Evolutionary conservation across 2,888 invertebrate genomes (phyloP).

Genomic region (Hedya salicella): DNA sequence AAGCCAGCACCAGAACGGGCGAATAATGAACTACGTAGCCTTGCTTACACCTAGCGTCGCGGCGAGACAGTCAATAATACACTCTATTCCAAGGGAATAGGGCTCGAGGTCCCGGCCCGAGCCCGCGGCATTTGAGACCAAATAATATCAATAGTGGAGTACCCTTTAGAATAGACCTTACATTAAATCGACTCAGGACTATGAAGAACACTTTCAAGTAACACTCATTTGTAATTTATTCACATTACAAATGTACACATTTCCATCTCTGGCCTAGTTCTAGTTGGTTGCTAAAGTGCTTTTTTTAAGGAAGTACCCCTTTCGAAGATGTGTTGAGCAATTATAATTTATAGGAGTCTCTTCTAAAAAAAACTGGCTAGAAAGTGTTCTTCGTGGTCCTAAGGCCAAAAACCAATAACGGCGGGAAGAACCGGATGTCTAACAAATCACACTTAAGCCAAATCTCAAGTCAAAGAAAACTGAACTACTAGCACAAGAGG

Average conservation of each 20-base stretch:
- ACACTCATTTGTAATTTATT: not conserved
- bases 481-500: not conserved
- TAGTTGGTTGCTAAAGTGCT: not conserved
- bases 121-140: slow-evolving; percentile 16
- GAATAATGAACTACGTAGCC: slow-evolving; percentile 45
- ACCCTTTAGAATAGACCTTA: slow-evolving; percentile 20
- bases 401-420: slow-evolving; percentile 3
- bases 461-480: not conserved
- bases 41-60: slow-evolving; percentile 28
- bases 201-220: not conserved
- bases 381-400: slow-evolving; percentile 3
- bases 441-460: not conserved
- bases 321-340: not conserved
- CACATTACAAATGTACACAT: not conserved
- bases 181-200: slow-evolving; percentile 7
- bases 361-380: not conserved
- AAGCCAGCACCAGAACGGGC: slow-evolving; percentile 54
- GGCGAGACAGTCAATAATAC: slow-evolving; percentile 8
- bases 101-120: not conserved
- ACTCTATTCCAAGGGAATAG: slow-evolving; percentile 6
- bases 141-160: slow-evolving; percentile 19
- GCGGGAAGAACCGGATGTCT: slow-evolving; percentile 21
- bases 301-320: not conserved
- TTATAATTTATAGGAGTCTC: too few relatives aligned
- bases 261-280: too few relatives aligned